Conservation (phyloP, 2,797 vertebrate species). For the Neomorphus geoffroyi region DNA sequence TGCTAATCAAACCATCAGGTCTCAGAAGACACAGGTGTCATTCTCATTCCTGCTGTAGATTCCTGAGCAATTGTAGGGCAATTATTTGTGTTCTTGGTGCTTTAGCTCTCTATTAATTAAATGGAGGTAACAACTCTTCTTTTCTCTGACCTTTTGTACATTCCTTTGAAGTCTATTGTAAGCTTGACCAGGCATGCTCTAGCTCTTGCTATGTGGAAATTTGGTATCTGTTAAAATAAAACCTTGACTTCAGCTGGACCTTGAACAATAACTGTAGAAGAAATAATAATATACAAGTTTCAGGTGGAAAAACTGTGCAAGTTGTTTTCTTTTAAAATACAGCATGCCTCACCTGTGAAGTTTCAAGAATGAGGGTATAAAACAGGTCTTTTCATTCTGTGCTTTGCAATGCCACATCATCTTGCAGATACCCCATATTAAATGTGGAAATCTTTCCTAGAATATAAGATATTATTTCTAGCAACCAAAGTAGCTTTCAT, state of each 20-base stretch:
- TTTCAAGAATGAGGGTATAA: background rate
- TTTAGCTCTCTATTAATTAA: background rate
- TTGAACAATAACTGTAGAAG: background rate
- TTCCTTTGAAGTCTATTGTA: background rate
- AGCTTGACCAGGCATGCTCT: background rate
- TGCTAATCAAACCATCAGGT: background rate
- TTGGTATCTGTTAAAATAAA: background rate
- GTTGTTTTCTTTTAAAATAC: background rate
- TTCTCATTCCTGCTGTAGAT: background rate
- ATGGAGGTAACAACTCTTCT: background rate
- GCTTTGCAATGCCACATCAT: background rate
- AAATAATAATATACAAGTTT: background rate
- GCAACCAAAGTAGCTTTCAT: constrained; percentile 34
- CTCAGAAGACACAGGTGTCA: background rate
- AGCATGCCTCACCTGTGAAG: background rate
- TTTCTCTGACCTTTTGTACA: background rate
- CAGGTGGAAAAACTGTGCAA: background rate
- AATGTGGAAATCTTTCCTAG: background rate
- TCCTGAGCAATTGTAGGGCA: background rate
- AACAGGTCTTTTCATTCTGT: background rate
- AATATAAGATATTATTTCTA: background rate
- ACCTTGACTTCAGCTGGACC: background rate
- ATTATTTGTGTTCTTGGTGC: background rate
- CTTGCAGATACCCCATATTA: background rate
- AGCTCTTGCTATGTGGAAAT: background rate